phyloP scores from a whole-genome alignment of 1,140 invertebrate genomes.

The Batillaria attramentaria region DNA sequence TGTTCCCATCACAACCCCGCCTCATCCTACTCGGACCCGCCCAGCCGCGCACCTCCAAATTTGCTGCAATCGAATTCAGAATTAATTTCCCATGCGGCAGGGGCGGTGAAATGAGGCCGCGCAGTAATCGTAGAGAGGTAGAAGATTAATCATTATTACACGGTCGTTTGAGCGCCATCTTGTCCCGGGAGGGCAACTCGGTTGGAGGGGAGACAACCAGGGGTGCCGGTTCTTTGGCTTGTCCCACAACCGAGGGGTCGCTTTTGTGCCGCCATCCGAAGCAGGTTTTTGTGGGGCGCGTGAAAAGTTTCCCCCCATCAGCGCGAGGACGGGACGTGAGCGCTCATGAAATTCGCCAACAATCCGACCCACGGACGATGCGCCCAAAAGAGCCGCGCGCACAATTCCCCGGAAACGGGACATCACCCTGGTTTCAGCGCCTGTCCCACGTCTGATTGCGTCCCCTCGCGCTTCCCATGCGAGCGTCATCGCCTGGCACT shows the following conservation, averaged over 20 bases:
- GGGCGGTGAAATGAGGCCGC: conserved; percentile 38
- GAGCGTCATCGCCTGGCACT: conserved; percentile 1
- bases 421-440: not conserved
- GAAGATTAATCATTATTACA: conserved; percentile 44
- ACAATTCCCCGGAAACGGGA: conserved; percentile 22
- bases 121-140: conserved; percentile 37
- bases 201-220: not conserved
- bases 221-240: not conserved
- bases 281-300: conserved; percentile 10
- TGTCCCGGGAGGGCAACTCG: conserved; percentile 15
- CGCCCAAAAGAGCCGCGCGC: conserved; percentile 3
- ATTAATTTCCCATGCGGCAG: conserved; percentile 41
- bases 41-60: conserved; percentile 23
- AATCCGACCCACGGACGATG: not conserved
- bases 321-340: not conserved
- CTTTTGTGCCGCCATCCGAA: conserved; percentile 23
- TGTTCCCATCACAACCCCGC: conserved; percentile 13
- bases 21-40: not conserved
- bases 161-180: conserved; percentile 35
- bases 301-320: too few relatives aligned
- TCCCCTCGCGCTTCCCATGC: not conserved
- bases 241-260: not conserved
- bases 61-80: conserved; percentile 42
- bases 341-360: conserved; percentile 27
- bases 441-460: not conserved